Conservation (phyloP, 2,888 invertebrate genomes). For the Thera britannica region DNA sequence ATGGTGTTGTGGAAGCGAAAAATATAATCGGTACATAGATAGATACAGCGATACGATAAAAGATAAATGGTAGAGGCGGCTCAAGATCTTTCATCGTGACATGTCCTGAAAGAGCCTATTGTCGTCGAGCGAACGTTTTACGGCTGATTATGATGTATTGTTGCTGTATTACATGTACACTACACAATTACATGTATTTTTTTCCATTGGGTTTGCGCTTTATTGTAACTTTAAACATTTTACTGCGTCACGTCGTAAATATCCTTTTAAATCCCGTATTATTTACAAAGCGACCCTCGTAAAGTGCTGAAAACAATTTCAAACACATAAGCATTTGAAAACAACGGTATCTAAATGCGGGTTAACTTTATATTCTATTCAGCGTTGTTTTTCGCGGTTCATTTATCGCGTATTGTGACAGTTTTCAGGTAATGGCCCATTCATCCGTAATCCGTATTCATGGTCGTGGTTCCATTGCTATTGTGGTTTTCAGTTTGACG, state of each 20-base stretch:
- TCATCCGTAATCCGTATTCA: slow-evolving; percentile 29
- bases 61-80: too few relatives aligned
- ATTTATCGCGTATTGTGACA: slow-evolving; percentile 39
- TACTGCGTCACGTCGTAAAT: background rate
- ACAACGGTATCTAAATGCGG: slow-evolving; percentile 20
- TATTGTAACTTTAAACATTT: slow-evolving; percentile 5
- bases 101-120: too few relatives aligned
- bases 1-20: too few relatives aligned
- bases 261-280: background rate
- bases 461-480: slow-evolving; percentile 26
- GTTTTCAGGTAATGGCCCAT: slow-evolving; percentile 38
- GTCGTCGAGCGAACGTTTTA: too few relatives aligned
- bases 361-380: slow-evolving; percentile 23
- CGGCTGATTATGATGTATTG: background rate
- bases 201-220: background rate
- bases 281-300: slow-evolving; percentile 12
- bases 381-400: slow-evolving; percentile 30
- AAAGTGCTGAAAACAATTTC: slow-evolving; percentile 16
- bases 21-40: too few relatives aligned
- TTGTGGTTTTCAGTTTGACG: slow-evolving; percentile 18
- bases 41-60: too few relatives aligned
- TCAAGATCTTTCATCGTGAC: too few relatives aligned
- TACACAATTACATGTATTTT: background rate
- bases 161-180: background rate
- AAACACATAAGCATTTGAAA: slow-evolving; percentile 15